Conservation (phyloP, 2,113 vertebrate genomes). For the Prietella phreatophila region DNA sequence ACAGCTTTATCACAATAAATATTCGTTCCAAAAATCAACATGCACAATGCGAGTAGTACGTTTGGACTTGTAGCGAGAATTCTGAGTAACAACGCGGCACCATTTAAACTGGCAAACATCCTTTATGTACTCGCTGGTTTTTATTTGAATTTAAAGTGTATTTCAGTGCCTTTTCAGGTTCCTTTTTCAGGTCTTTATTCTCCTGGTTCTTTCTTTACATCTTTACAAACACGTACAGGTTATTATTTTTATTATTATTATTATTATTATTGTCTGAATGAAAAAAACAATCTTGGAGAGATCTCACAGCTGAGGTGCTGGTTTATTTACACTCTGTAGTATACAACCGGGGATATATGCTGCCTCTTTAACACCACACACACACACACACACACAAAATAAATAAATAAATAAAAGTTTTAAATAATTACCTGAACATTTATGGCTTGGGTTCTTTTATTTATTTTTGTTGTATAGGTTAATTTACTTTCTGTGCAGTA, state of each 20-base stretch:
- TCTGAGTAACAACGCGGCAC: not conserved
- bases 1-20: not conserved
- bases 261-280: not conserved
- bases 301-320: not conserved
- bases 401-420: not conserved
- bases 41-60: not conserved
- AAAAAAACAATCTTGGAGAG: not conserved
- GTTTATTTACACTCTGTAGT: not conserved
- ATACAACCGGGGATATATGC: not conserved
- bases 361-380: not conserved
- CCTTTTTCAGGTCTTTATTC: not conserved
- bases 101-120: not conserved
- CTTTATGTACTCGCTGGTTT: not conserved
- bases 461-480: not conserved
- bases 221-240: not conserved
- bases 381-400: no score
- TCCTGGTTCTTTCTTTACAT: not conserved
- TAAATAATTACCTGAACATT: not conserved
- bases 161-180: conserved; percentile 13
- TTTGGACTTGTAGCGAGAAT: not conserved
- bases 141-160: not conserved
- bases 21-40: not conserved
- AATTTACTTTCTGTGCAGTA: conserved; percentile 49
- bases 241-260: conserved; percentile 9
- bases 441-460: not conserved